Percentiles rank a stretch among this genome's conserved stretches.
phyloP scores from a whole-genome alignment of 2,113 vertebrate genomes.

The Cololabis saira region DNA sequence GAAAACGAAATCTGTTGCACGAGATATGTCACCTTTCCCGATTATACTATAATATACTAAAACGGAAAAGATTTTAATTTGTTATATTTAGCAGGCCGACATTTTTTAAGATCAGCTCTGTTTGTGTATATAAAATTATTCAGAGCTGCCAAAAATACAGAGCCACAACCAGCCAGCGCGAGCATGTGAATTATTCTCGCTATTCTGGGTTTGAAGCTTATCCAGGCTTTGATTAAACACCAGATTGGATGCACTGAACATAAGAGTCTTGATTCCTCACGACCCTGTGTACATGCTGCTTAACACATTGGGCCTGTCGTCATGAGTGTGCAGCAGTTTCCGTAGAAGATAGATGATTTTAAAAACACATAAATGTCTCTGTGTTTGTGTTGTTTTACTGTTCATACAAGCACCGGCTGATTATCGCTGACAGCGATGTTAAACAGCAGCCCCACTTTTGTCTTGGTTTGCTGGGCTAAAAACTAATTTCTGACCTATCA shows the following conservation, averaged over 20 bases:
- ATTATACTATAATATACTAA: slow-evolving; percentile 36
- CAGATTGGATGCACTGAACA: too few relatives aligned
- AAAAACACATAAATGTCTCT: background rate
- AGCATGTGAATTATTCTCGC: background rate
- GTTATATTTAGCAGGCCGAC: slow-evolving; percentile 34
- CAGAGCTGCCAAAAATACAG: slow-evolving; percentile 11
- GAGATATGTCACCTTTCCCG: slow-evolving; percentile 8
- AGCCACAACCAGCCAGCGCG: background rate
- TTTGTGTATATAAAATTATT: slow-evolving; percentile 42
- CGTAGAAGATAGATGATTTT: too few relatives aligned
- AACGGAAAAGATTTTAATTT: slow-evolving; percentile 49
- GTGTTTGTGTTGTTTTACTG: background rate
- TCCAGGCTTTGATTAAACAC: background rate
- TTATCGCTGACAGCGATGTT: slow-evolving; percentile 29
- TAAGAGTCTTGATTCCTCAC: too few relatives aligned
- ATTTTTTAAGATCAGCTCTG: slow-evolving; percentile 33
- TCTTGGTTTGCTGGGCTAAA: slow-evolving; percentile 48
- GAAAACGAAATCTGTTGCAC: slow-evolving; percentile 20
- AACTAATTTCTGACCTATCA: slow-evolving; percentile 61
- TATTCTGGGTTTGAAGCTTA: background rate
- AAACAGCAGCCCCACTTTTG: slow-evolving; percentile 20
- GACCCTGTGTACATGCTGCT: too few relatives aligned
- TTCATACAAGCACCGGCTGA: slow-evolving; percentile 12
- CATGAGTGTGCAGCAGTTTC: too few relatives aligned
- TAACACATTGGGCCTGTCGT: too few relatives aligned